Percentiles rank a stretch among this genome's conserved stretches.
These are phyloP conservation scores for Phodopus roborovskii DNA, from an alignment of 2,113 vertebrate species.

Conservation along the genomic window DNA sequence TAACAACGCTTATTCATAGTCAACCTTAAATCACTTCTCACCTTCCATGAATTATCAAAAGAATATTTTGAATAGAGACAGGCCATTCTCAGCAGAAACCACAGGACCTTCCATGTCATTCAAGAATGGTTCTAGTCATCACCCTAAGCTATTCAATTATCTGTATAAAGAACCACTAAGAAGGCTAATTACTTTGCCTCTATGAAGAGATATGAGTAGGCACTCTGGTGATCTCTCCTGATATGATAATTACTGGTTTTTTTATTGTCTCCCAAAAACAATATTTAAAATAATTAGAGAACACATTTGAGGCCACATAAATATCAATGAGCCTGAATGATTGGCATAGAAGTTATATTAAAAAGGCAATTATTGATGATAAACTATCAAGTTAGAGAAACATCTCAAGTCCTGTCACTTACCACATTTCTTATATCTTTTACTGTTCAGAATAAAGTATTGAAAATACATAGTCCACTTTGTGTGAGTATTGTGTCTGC, in stretches of 20 bases:
- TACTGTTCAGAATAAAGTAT: background rate
- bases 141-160: background rate
- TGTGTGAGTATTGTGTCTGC: background rate
- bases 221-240: background rate
- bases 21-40: background rate
- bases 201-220: background rate
- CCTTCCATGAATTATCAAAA: background rate
- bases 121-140: background rate
- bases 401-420: background rate
- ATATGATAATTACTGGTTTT: background rate
- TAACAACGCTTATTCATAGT: background rate
- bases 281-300: constrained; percentile 47
- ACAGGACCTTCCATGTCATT: background rate
- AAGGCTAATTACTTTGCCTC: constrained; percentile 38
- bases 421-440: background rate
- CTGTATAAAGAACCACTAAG: background rate
- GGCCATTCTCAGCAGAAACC: background rate
- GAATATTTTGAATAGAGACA: background rate
- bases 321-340: background rate
- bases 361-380: constrained; percentile 10
- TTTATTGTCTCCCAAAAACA: constrained; percentile 23
- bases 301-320: background rate
- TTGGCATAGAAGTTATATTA: background rate
- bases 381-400: background rate
- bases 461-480: background rate